Evolutionary conservation across 2,797 vertebrate species (phyloP), one percentile per base, ranked within the genome.

Genomic region (Labeo calbasu): DNA sequence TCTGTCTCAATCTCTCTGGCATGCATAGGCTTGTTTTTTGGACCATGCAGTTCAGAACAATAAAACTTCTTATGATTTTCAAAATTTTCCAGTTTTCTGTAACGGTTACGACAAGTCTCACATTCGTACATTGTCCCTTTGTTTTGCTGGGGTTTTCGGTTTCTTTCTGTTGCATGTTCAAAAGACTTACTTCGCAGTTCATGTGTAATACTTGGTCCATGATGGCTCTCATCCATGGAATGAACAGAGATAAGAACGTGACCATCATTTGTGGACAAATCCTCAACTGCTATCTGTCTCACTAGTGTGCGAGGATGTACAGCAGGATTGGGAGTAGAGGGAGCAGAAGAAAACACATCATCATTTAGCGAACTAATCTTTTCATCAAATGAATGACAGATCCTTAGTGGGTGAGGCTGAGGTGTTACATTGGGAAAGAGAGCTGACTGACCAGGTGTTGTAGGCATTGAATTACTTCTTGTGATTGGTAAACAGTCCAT

Each of bases 11-110:
- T 88, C 68, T 99, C 97, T 90, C 96, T 94, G 53, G 94, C 43
- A 14, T 86, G 28, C 5, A 92, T 86, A 7, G 95, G 93, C 91
- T 99, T 99, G 79, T 96, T 97, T 94, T 99, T 99, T 88, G 98
- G 98, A 88, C 98, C 98, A 1, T 99, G 98, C 88, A 99, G 94
- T 87, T 99, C 98, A 4, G 98, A 99, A 87, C 98, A 99, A 89
- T 98, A 99, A 94, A 99, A 99, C 87, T 99, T 99, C 89, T 99
- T 99, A 88, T 99, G 98, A 86, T 98, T 99, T 95, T 99, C 97
- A 89, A 99, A 99, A 86, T 99, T 99, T 92, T 99, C 98, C 85
- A 97, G 91, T 92, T 99, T 99, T 88, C 98, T 94, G 1, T 99
- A 99, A 79, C 98, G 93, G 86, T 99, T 99, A 68, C 98, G 96